Evolutionary conservation across 2,888 invertebrate genomes (phyloP), one percentile per base, ranked within the genome.

Genomic region (Petrophora chlorosata): DNA sequence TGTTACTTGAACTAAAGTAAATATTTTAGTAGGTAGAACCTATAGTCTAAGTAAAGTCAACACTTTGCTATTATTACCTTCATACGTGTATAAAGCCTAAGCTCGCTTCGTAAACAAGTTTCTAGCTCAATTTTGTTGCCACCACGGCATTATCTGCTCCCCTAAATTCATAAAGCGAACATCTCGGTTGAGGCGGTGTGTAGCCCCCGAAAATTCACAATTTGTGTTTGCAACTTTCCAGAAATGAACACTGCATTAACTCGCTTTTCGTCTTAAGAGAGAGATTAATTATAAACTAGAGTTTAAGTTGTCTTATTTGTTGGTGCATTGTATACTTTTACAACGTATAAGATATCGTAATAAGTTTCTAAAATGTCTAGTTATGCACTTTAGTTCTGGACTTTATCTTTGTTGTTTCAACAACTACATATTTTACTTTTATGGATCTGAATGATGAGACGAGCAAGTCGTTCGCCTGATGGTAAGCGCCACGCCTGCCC

Each of bases 191-290:
- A 47, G 60, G 61, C 49, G 47, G 46, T 45, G 46, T 52, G 46
- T 43, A 52, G 54, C 57, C 60, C 67, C 58, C 58, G 57, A 57
- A 65, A 66, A 70, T 65, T 62, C 54, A 42, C 61, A 61, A 62
- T 64, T 63, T 59, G 55, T 61, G 59, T 65, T 64, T 61, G 61
- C 35, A 55, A 54, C 56, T 60, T 64, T 60, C 50, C 45, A 56
- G 54, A 53, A 66, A 70, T 69, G 64, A 69, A 65, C 61, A 61
- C 54, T 47, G 56, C 35, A 42, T 54, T 42, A 36, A 42, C 33
- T 40, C 40, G 53, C 59, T 57, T 56, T 60, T 47, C 40, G 25
- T 52, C 53, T 46, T 53, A 40, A 33, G 36, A 45, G 43, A 29
- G 33, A 34, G 53, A 41, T 36, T 53, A 41, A 39, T 33, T 23